Conservation (phyloP, 2,888 invertebrate genomes). For the Gortyna flavago region DNA sequence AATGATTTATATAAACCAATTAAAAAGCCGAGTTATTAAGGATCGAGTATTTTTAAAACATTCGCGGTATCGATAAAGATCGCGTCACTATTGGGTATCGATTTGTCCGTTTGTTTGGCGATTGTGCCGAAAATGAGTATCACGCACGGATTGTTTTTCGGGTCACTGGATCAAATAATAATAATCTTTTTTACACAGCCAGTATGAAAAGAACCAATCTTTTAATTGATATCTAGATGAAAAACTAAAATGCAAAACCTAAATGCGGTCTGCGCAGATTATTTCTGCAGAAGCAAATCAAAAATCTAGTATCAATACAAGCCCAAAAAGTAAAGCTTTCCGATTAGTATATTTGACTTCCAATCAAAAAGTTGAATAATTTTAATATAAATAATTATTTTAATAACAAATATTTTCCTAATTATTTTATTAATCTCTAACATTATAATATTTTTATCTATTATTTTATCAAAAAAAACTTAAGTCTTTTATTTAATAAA, state of each 20-base stretch:
- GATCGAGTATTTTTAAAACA: constrained; percentile 68
- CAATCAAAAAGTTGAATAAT: constrained; percentile 91
- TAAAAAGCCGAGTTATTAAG: constrained; percentile 84
- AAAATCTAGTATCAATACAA: background rate
- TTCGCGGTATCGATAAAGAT: constrained; percentile 64
- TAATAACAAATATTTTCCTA: constrained; percentile 75
- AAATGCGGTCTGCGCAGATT: background rate
- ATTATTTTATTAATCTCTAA: constrained; percentile 83
- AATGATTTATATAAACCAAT: constrained; percentile 89
- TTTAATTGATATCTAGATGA: background rate
- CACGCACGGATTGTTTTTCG: background rate
- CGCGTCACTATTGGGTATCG: constrained; percentile 53
- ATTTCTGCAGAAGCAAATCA: background rate
- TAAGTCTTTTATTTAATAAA: too few species aligned
- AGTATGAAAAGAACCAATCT: background rate
- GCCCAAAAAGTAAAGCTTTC: constrained; percentile 26
- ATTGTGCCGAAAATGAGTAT: constrained; percentile 13
- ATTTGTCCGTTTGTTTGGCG: constrained; percentile 67
- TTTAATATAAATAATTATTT: constrained; percentile 91
- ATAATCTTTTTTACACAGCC: background rate
- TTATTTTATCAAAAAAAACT: constrained; percentile 90
- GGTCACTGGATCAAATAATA: background rate
- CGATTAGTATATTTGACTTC: constrained; percentile 93
- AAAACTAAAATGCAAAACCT: background rate
- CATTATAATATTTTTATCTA: constrained; percentile 87